phyloP scores from a whole-genome alignment of 2,888 invertebrate genomes.

The Lepas anatifera region DNA sequence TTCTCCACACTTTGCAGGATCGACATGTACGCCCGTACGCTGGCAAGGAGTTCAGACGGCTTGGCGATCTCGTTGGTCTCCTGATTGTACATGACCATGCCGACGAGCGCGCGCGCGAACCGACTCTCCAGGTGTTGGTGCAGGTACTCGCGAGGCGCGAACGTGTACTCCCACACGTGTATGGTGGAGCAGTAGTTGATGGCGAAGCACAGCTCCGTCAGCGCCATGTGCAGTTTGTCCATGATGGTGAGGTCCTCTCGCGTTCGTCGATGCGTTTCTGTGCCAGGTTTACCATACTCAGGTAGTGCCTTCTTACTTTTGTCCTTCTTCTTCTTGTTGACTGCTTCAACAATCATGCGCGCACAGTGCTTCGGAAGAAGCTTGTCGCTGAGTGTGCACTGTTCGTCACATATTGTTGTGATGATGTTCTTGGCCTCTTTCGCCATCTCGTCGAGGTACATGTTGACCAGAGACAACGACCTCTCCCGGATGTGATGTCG shows the following conservation, averaged over 20 bases:
- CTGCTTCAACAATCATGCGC: conserved; percentile 70
- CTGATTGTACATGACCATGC: conserved; percentile 96
- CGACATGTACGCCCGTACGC: conserved; percentile 94
- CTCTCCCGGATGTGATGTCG: conserved; percentile 90
- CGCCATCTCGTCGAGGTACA: conserved; percentile 97
- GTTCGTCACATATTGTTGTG: conserved; percentile 95
- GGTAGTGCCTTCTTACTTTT: conserved; percentile 77
- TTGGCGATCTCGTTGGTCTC: conserved; percentile 96
- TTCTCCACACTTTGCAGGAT: conserved; percentile 97
- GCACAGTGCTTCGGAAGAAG: conserved; percentile 92
- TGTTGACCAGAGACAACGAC: conserved; percentile 89
- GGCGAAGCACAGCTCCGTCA: conserved; percentile 93
- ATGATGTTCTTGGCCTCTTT: conserved; percentile 98
- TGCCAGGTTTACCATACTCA: conserved; percentile 64
- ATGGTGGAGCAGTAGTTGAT: conserved; percentile 95
- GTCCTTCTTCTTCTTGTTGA: conserved; percentile 79
- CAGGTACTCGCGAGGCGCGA: conserved; percentile 93
- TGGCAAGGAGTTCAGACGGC: conserved; percentile 85
- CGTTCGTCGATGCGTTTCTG: conserved; percentile 90
- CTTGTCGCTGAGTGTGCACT: conserved; percentile 91
- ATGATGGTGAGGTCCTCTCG: conserved; percentile 90
- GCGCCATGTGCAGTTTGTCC: conserved; percentile 97
- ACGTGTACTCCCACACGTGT: conserved; percentile 97
- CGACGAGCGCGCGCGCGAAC: conserved; percentile 81
- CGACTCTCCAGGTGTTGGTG: conserved; percentile 83